These are phyloP conservation scores for Drosophila acutilabella DNA, from an alignment of 2,888 invertebrate genomes.

Conservation along the genomic window DNA sequence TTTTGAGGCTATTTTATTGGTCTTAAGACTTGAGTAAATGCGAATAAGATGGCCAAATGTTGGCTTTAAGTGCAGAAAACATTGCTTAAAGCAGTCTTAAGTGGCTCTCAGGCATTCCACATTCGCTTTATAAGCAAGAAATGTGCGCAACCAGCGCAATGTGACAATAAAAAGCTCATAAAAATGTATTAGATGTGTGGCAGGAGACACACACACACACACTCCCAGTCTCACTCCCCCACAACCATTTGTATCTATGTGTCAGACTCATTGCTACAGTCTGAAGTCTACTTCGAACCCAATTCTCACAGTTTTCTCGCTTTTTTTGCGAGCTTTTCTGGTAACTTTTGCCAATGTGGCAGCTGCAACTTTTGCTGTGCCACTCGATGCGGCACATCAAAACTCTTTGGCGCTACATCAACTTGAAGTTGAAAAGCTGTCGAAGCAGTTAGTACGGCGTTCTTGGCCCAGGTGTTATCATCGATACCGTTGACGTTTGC, in stretches of 20 bases:
- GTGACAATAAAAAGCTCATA: conserved; percentile 78
- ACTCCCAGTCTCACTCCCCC: not conserved
- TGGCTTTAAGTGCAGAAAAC: conserved; percentile 28
- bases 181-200: conserved; percentile 71
- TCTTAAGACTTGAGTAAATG: conserved; percentile 3
- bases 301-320: conserved; percentile 25
- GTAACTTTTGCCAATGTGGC: conserved; percentile 67
- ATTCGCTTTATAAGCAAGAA: conserved; percentile 54
- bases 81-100: conserved; percentile 47
- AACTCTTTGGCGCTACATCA: conserved; percentile 65
- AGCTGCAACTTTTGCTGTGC: conserved; percentile 67
- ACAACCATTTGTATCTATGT: conserved; percentile 6
- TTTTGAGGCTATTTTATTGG: conserved; percentile 2
- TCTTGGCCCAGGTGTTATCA: conserved; percentile 72
- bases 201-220: conserved; percentile 20
- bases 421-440: conserved; percentile 74
- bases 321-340: conserved; percentile 36
- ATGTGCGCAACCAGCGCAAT: conserved; percentile 71
- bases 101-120: conserved; percentile 39
- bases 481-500: conserved; percentile 76
- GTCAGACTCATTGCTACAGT: conserved; percentile 13
- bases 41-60: conserved; percentile 29
- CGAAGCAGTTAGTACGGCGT: conserved; percentile 53
- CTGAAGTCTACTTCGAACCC: conserved; percentile 13
- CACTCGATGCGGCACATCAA: conserved; percentile 78